Evolutionary conservation across 2,888 invertebrate genomes (phyloP).

Genomic region (Xylocampa areola): DNA sequence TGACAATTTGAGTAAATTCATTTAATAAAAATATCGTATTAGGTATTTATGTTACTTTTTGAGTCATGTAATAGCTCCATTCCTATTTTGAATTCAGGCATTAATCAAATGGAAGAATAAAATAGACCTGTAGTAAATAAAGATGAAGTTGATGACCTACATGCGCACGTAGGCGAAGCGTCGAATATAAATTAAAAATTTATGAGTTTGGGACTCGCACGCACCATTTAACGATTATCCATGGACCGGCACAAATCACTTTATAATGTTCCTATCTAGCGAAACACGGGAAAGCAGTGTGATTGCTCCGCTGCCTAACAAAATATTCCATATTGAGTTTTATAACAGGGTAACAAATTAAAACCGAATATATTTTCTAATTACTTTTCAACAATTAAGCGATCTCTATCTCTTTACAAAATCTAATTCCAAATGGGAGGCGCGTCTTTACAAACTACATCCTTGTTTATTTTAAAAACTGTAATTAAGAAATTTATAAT

Average conservation of each 20-base stretch:
- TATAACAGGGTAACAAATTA: conserved; percentile 24
- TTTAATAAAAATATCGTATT: neutral
- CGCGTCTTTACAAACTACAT: conserved; percentile 58
- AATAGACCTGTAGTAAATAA: conserved; percentile 26
- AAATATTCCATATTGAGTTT: conserved; percentile 8
- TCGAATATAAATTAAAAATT: conserved; percentile 67
- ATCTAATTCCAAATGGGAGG: conserved; percentile 37
- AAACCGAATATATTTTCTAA: conserved; percentile 35
- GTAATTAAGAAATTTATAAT: conserved; percentile 65
- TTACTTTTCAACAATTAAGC: conserved; percentile 38
- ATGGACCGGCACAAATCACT: conserved; percentile 73
- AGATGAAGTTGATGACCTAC: conserved; percentile 50
- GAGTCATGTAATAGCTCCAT: neutral
- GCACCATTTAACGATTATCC: conserved; percentile 74
- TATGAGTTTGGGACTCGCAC: conserved; percentile 65
- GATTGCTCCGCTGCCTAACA: conserved; percentile 25
- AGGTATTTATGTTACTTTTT: neutral
- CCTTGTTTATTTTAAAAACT: conserved; percentile 61
- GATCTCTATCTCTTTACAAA: conserved; percentile 32
- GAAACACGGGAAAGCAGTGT: conserved; percentile 56
- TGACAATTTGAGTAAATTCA: neutral
- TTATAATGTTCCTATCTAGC: conserved; percentile 73
- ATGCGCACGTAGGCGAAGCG: conserved; percentile 38
- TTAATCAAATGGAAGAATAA: conserved; percentile 4
- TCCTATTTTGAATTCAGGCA: neutral